A percentile compares a stretch with the other conserved stretches of the same genome.
Conservation (phyloP, 2,888 invertebrate genomes). For the Odontothrips loti region DNA sequence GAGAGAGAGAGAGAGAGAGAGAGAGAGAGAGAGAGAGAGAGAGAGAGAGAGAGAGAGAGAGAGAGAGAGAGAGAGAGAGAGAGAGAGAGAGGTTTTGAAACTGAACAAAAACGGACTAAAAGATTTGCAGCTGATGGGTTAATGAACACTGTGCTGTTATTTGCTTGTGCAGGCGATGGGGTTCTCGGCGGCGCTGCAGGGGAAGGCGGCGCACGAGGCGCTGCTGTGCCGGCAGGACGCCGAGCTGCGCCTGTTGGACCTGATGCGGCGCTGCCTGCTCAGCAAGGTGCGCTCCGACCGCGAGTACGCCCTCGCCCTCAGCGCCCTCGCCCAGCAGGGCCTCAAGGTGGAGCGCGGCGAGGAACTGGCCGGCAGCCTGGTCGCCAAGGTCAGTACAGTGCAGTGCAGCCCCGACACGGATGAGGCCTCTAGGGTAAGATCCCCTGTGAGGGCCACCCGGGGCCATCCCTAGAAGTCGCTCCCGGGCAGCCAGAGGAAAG, state of each 20-base stretch:
- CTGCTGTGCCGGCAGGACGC: conserved; percentile 86
- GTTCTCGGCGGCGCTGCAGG: conserved; percentile 81
- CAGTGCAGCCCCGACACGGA: no score
- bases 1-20: no score
- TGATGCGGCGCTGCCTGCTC: conserved; percentile 80
- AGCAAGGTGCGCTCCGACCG: conserved; percentile 87
- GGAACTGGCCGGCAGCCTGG: conserved; percentile 60
- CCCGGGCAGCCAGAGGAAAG: no score
- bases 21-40: no score
- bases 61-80: no score
- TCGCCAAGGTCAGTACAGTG: conserved; percentile 43
- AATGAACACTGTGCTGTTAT: neutral
- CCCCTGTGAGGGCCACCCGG: no score
- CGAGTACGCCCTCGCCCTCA: conserved; percentile 81
- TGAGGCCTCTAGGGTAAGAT: no score
- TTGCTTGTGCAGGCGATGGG: conserved; percentile 56
- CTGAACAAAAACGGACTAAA: no score
- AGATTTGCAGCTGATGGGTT: no score
- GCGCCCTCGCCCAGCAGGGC: conserved; percentile 74
- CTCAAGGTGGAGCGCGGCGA: conserved; percentile 76
- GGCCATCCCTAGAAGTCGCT: no score
- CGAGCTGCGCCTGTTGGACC: conserved; percentile 85
- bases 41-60: no score
- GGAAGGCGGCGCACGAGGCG: conserved; percentile 86
- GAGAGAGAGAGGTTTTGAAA: no score